These are phyloP conservation scores for Gambusia affinis DNA, from an alignment of 2,113 vertebrate genomes.

Conservation along the genomic window DNA sequence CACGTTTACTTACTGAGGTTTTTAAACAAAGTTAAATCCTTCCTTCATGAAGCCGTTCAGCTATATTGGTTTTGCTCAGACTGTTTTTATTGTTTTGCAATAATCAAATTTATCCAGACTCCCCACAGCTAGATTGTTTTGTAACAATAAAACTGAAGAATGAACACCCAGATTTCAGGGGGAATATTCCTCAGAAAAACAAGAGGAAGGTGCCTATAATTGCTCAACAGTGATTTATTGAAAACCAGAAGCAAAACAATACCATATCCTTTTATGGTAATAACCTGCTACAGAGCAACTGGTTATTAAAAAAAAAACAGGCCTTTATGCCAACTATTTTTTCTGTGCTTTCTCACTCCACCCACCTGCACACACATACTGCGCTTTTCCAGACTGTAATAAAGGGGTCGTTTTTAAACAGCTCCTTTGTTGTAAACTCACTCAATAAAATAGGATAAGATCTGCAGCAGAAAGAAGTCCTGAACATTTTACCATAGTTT, in stretches of 20 bases:
- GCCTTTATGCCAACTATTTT: background rate
- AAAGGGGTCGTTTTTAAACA: background rate
- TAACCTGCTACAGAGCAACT: background rate
- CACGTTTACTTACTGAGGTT: slow-evolving; percentile 8
- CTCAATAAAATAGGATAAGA: background rate
- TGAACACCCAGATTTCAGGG: slow-evolving; percentile 19
- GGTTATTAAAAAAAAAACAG: slow-evolving; percentile 2
- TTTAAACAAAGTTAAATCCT: slow-evolving; percentile 12
- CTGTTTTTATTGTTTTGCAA: slow-evolving; percentile 31
- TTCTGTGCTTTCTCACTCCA: background rate
- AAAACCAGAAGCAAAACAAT: slow-evolving; percentile 13
- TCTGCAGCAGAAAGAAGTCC: background rate
- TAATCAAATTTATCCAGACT: slow-evolving; percentile 15
- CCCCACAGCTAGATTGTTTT: background rate
- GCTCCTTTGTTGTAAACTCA: background rate
- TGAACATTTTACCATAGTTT: background rate
- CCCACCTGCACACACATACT: background rate
- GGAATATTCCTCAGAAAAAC: slow-evolving; percentile 7
- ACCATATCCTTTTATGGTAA: background rate
- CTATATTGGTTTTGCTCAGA: slow-evolving; percentile 21
- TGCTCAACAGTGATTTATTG: slow-evolving; percentile 9
- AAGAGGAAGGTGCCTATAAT: slow-evolving; percentile 7
- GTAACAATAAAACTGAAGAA: slow-evolving; percentile 27
- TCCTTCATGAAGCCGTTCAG: slow-evolving; percentile 12
- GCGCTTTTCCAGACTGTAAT: background rate